Evolutionary conservation across 2,888 invertebrate species (phyloP).

Genomic region (Ophioninae sp.): DNA sequence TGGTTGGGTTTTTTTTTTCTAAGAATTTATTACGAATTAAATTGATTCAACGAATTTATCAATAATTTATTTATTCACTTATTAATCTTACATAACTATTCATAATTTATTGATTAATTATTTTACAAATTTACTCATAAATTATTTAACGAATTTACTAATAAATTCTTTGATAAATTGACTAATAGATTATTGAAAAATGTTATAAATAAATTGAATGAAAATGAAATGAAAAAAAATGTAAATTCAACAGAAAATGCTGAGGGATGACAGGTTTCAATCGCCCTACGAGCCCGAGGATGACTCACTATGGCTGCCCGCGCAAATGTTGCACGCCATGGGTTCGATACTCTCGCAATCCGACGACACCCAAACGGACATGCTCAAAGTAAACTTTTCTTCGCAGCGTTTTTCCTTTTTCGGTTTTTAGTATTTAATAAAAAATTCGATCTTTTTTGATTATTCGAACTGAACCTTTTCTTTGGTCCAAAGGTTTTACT

Average conservation of each 20-base stretch:
- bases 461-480: neutral
- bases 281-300: conserved; percentile 94
- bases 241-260: conserved; percentile 86
- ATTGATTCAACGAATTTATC: too few species aligned
- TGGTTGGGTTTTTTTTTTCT: neutral
- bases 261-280: conserved; percentile 95
- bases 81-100: too few species aligned
- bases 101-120: too few species aligned
- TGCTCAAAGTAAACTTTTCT: conserved; percentile 84
- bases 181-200: too few species aligned
- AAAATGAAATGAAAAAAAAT: conserved; percentile 1
- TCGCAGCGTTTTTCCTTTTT: neutral
- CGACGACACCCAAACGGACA: conserved; percentile 91
- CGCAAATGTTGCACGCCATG: conserved; percentile 93
- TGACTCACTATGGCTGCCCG: conserved; percentile 95
- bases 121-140: too few species aligned
- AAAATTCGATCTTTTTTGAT: neutral
- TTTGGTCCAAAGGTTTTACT: conserved; percentile 86
- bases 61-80: too few species aligned
- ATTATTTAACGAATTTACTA: too few species aligned
- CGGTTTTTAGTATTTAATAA: neutral
- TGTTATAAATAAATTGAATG: too few species aligned
- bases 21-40: neutral
- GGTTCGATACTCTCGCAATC: conserved; percentile 89
- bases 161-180: too few species aligned